Percentiles rank a stretch among this genome's conserved stretches.
phyloP scores from a whole-genome alignment of 2,888 invertebrate genomes.

The Hirtodrosophila trivittata region DNA sequence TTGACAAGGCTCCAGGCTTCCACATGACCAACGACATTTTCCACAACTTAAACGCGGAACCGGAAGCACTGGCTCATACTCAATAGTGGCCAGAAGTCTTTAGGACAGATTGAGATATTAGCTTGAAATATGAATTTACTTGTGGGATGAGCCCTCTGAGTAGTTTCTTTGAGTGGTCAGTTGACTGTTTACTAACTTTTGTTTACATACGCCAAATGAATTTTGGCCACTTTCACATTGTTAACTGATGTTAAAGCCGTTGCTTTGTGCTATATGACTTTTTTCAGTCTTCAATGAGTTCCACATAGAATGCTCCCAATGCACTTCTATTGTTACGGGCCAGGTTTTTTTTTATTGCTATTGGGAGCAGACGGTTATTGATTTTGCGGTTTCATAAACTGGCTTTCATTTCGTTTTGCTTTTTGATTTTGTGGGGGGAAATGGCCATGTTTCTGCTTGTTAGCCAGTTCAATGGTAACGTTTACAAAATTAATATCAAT shows the following conservation, averaged over 20 bases:
- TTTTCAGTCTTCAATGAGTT: slow-evolving; percentile 25
- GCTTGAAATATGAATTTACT: too few relatives aligned
- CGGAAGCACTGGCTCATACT: slow-evolving; percentile 41
- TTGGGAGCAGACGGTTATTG: slow-evolving; percentile 65
- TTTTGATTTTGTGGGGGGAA: slow-evolving; percentile 39
- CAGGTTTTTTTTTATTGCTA: slow-evolving; percentile 22
- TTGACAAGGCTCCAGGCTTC: slow-evolving; percentile 52
- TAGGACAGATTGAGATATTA: too few relatives aligned
- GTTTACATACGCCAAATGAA: slow-evolving; percentile 53
- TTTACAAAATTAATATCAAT: slow-evolving; percentile 75
- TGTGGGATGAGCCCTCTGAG: slow-evolving; percentile 27
- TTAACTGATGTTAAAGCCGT: neutral
- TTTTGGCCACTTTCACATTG: slow-evolving; percentile 63
- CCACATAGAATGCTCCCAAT: slow-evolving; percentile 46
- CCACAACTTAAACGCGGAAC: slow-evolving; percentile 1
- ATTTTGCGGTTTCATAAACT: slow-evolving; percentile 70
- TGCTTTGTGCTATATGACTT: slow-evolving; percentile 26
- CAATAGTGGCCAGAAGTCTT: slow-evolving; percentile 28
- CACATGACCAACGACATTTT: slow-evolving; percentile 4
- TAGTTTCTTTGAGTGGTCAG: slow-evolving; percentile 50
- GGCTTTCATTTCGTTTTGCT: slow-evolving; percentile 70
- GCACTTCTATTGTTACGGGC: slow-evolving; percentile 43
- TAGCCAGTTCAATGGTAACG: slow-evolving; percentile 68
- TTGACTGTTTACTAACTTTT: slow-evolving; percentile 24
- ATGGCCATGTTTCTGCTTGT: slow-evolving; percentile 53